These are phyloP conservation scores for Nothocercus julius DNA, from an alignment of 2,113 vertebrate genomes.

Conservation along the genomic window DNA sequence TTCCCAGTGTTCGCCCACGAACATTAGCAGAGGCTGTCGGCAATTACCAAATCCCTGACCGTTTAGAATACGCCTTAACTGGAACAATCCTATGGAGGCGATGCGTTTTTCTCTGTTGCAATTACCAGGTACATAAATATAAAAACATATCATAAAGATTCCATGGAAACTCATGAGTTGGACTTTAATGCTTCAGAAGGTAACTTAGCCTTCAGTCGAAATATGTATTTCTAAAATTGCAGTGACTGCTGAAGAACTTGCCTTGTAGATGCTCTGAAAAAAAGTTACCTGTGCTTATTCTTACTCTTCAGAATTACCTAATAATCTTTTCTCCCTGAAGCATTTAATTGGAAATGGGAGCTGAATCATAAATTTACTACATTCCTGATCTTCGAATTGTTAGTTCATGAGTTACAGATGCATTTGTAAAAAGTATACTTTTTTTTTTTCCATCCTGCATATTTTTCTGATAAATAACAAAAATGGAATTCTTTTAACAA, in stretches of 20 bases:
- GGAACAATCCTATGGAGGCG: background rate
- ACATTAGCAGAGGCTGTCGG: background rate
- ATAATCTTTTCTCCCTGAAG: background rate
- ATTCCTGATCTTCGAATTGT: background rate
- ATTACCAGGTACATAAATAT: background rate
- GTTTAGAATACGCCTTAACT: background rate
- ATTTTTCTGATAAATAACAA: background rate
- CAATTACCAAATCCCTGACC: background rate
- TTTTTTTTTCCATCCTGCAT: fast-evolving
- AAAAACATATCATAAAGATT: background rate
- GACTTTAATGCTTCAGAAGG: background rate
- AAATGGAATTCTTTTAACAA: background rate
- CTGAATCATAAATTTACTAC: background rate
- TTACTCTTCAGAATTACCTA: background rate
- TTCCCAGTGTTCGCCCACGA: background rate
- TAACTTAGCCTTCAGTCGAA: background rate
- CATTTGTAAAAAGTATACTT: background rate
- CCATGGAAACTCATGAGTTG: background rate
- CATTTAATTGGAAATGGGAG: background rate
- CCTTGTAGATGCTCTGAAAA: background rate
- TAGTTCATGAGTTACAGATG: background rate
- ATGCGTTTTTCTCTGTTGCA: background rate
- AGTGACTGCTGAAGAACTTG: background rate
- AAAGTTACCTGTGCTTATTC: fast-evolving
- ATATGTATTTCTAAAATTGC: background rate